phyloP scores from a whole-genome alignment of 2,797 vertebrate species.

The Notamacropus eugenii region DNA sequence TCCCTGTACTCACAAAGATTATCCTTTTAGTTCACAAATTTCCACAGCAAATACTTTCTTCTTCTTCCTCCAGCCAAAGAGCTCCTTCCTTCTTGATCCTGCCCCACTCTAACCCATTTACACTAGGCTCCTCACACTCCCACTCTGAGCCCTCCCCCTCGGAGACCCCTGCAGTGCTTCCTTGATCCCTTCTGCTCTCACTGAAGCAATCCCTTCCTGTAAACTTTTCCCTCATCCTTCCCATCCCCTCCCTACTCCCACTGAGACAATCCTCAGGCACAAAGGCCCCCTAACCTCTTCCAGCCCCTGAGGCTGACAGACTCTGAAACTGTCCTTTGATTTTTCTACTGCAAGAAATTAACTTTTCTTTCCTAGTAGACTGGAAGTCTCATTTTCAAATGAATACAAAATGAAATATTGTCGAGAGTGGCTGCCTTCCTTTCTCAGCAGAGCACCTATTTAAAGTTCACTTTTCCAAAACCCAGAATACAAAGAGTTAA shows the following conservation, averaged over 20 bases:
- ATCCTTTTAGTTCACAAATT: background rate
- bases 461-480: slow-evolving; percentile 26
- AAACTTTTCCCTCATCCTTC: slow-evolving; percentile 41
- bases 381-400: slow-evolving; percentile 67
- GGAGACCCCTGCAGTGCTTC: slow-evolving; percentile 19
- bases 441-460: slow-evolving; percentile 21
- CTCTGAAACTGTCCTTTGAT: slow-evolving; percentile 69
- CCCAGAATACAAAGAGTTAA: background rate
- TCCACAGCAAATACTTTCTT: background rate
- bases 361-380: slow-evolving; percentile 61
- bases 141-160: slow-evolving; percentile 17
- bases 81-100: slow-evolving; percentile 11
- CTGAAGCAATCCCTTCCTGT: slow-evolving; percentile 43
- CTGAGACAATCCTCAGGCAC: slow-evolving; percentile 74
- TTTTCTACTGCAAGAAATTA: slow-evolving; percentile 72
- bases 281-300: slow-evolving; percentile 73
- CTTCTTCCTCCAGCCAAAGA: slow-evolving; percentile 39
- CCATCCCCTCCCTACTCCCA: slow-evolving; percentile 53
- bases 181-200: slow-evolving; percentile 58
- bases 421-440: background rate
- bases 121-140: background rate
- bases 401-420: slow-evolving; percentile 58
- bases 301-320: slow-evolving; percentile 43
- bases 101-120: background rate
- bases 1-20: background rate